Base-by-base conservation (phyloP, 2,888 invertebrate species). In the Drosophila prolongata region DNA sequence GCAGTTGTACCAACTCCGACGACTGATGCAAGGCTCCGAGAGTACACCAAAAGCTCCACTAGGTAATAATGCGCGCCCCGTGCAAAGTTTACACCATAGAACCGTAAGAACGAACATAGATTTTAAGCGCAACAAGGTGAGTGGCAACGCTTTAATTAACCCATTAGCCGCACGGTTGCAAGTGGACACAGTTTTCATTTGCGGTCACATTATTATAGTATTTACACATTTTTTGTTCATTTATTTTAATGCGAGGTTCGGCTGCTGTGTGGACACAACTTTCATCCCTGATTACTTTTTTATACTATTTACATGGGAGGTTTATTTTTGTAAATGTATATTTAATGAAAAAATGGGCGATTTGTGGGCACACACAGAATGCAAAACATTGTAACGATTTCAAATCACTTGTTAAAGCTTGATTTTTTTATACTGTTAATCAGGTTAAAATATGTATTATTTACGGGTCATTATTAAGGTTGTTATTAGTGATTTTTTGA, bases 81-180 rank as follows among this genome's bases (percentile, higher is more conserved):
- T 97, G 60, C 98, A 98, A 93, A 95, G 96, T 35, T 94, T 98
- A 59, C 97, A 99, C 92, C 97, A 98, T 91, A 95, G 99, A 91
- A 97, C 98, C 64, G 96, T 99, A 90, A 95, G 99, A 90, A 99
- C 99, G 84, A 99, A 99, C 93, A 99, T 99, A 92, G 98, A 99
- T 94, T 98, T 98, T 93, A 96, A 95, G 93, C 96, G 95, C 91
- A 93, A 93, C 90, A 93, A 93, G 92, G 93, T 93, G 73, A 89
- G 88, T 79, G 19, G 0, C 3, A 0, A 11, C 16, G 49, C 34
- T 8, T 49, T 49, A 49, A 49, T 49, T 49, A 49, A 49, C 49
- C 49, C 49, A 49, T 49, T 49, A 35, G 34, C 49, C 49, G 13
- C 49, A 49, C 49, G 16, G 47, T 47, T 34, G 34, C 30, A 34